phyloP scores from a whole-genome alignment of 2,797 vertebrate genomes.

The Manis pentadactyla region DNA sequence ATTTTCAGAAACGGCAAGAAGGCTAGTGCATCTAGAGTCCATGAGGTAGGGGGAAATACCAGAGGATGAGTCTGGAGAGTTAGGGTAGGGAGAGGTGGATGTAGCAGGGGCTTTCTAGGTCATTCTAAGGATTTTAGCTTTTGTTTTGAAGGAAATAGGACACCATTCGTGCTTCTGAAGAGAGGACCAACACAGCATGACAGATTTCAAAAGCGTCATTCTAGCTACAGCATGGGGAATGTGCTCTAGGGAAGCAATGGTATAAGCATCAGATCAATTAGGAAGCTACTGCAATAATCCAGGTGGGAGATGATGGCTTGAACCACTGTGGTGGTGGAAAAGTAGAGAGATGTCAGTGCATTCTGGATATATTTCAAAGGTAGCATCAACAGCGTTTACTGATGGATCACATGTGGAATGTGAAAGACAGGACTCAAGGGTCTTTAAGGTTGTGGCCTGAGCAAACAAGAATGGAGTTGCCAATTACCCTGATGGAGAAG shows the following conservation, averaged over 20 bases:
- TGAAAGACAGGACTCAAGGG: neutral
- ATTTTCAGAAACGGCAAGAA: slow-evolving; percentile 31
- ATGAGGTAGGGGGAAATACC: neutral
- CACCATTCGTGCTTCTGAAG: neutral
- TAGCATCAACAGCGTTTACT: neutral
- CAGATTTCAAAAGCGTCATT: slow-evolving; percentile 40
- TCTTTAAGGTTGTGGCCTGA: neutral
- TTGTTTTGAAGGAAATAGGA: slow-evolving; percentile 14
- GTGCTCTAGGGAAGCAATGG: neutral
- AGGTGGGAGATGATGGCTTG: neutral
- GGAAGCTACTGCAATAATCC: neutral
- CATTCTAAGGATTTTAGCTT: neutral
- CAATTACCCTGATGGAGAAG: neutral
- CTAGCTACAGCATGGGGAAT: neutral
- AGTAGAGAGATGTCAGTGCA: neutral
- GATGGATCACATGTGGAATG: neutral
- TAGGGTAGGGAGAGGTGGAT: neutral
- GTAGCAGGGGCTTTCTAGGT: neutral
- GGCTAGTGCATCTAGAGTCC: neutral
- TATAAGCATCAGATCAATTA: neutral
- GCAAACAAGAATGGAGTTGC: neutral
- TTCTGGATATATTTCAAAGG: slow-evolving; percentile 21
- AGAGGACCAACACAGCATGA: neutral
- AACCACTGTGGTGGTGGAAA: neutral
- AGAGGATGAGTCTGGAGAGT: neutral